A percentile compares a stretch with the other conserved stretches of the same genome.
phyloP scores from a whole-genome alignment of 2,113 vertebrate genomes.

The Taxidea taxus region DNA sequence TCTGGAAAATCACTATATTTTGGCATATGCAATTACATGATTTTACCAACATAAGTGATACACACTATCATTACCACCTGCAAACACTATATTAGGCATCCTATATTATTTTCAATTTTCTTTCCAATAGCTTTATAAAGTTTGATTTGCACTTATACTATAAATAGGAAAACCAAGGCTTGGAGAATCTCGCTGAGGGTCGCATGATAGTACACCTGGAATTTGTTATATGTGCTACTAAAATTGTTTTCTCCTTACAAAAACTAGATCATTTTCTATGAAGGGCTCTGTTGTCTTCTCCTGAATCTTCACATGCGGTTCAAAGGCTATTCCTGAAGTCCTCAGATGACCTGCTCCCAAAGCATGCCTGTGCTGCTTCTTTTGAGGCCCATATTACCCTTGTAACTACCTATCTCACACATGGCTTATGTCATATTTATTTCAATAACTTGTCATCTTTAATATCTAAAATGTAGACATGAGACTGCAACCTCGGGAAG shows the following conservation, averaged over 20 bases:
- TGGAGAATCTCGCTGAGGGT: not conserved
- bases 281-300: not conserved
- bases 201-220: not conserved
- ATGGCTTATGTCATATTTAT: not conserved
- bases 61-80: not conserved
- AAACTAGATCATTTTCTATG: not conserved
- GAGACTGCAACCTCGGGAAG: not conserved
- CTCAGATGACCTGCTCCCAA: not conserved
- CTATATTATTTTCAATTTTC: not conserved
- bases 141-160: not conserved
- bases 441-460: not conserved
- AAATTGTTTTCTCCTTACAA: not conserved
- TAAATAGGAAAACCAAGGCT: not conserved
- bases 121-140: not conserved
- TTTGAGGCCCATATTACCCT: not conserved
- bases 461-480: not conserved
- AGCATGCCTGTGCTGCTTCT: not conserved
- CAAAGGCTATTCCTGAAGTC: not conserved
- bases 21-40: not conserved
- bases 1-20: not conserved
- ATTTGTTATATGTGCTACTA: not conserved
- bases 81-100: not conserved
- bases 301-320: not conserved
- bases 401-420: not conserved
- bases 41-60: not conserved